These are phyloP conservation scores for Megastigmus dorsalis DNA, from an alignment of 2,888 invertebrate genomes.

Conservation along the genomic window DNA sequence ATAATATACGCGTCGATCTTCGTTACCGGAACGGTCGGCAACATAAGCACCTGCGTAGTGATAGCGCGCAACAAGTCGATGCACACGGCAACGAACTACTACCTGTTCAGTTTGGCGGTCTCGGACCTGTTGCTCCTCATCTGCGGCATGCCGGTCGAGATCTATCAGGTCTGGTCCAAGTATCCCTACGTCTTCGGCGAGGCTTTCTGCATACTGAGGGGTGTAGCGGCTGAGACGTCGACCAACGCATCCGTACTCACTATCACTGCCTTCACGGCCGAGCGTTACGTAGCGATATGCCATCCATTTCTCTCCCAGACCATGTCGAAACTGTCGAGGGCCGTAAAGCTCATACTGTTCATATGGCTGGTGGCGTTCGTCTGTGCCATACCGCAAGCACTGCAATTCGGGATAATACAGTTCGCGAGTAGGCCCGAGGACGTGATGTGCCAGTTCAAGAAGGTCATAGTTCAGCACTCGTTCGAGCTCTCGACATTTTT, in stretches of 20 bases:
- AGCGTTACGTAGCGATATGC: constrained; percentile 83
- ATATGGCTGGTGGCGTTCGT: constrained; percentile 88
- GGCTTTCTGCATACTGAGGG: constrained; percentile 76
- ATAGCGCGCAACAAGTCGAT: constrained; percentile 80
- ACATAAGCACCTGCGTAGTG: constrained; percentile 80
- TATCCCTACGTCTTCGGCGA: constrained; percentile 77
- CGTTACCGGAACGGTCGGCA: constrained; percentile 78
- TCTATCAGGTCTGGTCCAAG: constrained; percentile 75
- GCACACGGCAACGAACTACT: constrained; percentile 82
- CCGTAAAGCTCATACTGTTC: constrained; percentile 85
- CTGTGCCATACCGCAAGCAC: constrained; percentile 84
- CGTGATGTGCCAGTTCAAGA: constrained; percentile 74
- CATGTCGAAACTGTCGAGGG: constrained; percentile 90
- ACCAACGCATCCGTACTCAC: constrained; percentile 77
- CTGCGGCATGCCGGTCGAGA: constrained; percentile 78
- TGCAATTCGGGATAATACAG: constrained; percentile 75
- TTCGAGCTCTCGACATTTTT: constrained; percentile 79
- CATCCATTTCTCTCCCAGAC: constrained; percentile 85
- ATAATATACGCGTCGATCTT: constrained; percentile 77
- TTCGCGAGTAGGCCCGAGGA: constrained; percentile 74
- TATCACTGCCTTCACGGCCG: constrained; percentile 83
- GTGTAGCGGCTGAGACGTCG: constrained; percentile 77
- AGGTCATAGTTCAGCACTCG: constrained; percentile 75
- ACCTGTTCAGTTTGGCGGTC: constrained; percentile 79
- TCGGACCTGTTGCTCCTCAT: constrained; percentile 79